Percentiles rank a stretch among this genome's conserved stretches.
Conservation (phyloP, 64 coral and sea anemone genomes). For the Dendronephthya gigantea region DNA sequence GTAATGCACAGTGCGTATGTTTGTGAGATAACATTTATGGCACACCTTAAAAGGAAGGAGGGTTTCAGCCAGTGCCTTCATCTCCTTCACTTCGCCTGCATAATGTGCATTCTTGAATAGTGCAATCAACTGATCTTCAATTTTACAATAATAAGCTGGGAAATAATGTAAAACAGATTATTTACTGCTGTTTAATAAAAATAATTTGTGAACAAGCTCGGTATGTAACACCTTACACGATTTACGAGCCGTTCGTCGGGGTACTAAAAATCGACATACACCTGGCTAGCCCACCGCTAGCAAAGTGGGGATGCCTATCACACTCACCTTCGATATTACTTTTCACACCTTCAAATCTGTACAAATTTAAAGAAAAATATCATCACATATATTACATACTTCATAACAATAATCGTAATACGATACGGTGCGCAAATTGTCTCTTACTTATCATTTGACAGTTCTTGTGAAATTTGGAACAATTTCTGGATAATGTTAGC, state of each 20-base stretch:
- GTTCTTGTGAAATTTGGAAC: constrained; percentile 83
- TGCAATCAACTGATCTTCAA: constrained; percentile 64
- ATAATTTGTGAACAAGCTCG: no score
- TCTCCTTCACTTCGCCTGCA: constrained; percentile 46
- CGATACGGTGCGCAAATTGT: not conserved
- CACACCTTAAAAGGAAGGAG: constrained; percentile 87
- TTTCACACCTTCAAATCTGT: constrained; percentile 72
- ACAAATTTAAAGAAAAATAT: not conserved
- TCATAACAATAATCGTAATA: no score
- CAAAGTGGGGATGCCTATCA: no score
- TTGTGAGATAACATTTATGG: no score
- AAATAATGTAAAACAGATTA: not conserved
- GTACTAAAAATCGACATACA: no score
- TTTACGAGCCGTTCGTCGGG: no score
- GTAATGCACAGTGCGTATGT: no score
- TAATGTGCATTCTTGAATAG: constrained; percentile 84
- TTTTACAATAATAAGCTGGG: constrained; percentile 59
- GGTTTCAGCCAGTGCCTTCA: constrained; percentile 82
- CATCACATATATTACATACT: not conserved
- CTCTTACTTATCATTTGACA: constrained; percentile 65
- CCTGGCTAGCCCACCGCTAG: no score
- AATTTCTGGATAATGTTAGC: constrained; percentile 98
- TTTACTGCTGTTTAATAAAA: no score
- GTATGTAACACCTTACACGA: no score
- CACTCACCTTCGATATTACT: constrained; percentile 51